Conservation (phyloP, 2,888 invertebrate species). For the Drosophila pseudotalamancana region DNA sequence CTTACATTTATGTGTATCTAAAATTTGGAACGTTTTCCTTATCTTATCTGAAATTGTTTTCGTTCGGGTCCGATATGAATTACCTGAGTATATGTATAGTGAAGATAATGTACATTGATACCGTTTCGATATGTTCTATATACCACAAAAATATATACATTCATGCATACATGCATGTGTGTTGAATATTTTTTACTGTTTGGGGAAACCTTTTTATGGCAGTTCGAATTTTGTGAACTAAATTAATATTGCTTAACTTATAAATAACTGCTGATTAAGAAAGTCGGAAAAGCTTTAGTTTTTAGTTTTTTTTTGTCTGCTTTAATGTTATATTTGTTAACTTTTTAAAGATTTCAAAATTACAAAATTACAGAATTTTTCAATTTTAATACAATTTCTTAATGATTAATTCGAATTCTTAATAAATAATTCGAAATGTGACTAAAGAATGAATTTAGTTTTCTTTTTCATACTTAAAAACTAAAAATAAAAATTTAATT, state of each 20-base stretch:
- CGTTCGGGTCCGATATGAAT: slow-evolving; percentile 37
- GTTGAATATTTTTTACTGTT: neutral
- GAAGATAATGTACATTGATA: neutral
- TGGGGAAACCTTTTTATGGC: slow-evolving; percentile 58
- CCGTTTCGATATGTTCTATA: neutral
- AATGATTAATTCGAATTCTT: too few relatives aligned
- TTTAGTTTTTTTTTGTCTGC: too few relatives aligned
- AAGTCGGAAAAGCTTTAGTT: neutral
- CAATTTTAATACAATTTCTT: too few relatives aligned
- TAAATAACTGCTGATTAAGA: too few relatives aligned
- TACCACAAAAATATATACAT: neutral
- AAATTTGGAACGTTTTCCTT: slow-evolving; percentile 44
- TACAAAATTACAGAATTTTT: too few relatives aligned
- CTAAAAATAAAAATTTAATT: too few relatives aligned
- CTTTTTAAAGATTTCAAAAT: too few relatives aligned
- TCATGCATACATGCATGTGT: neutral
- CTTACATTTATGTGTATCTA: slow-evolving; percentile 24
- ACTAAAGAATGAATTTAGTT: too few relatives aligned
- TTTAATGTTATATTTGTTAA: too few relatives aligned
- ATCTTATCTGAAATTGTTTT: slow-evolving; percentile 63
- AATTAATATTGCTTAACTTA: too few relatives aligned
- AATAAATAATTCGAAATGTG: too few relatives aligned
- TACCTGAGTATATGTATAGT: slow-evolving; percentile 3
- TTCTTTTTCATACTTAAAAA: too few relatives aligned
- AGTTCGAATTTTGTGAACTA: neutral